phyloP scores from a whole-genome alignment of 2,113 vertebrate genomes.

The Hemicordylus capensis region DNA sequence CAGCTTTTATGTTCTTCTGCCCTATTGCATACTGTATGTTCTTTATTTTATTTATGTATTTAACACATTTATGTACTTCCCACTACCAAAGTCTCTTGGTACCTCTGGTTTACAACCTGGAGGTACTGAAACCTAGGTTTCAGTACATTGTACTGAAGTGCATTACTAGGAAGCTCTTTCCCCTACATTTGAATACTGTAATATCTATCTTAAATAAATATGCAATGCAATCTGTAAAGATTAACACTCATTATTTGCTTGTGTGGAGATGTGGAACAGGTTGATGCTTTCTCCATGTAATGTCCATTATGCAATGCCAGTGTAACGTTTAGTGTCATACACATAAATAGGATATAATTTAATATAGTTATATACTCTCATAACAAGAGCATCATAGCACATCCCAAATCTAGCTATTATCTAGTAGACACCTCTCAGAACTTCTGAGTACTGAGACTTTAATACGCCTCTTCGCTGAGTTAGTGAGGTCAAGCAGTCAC shows the following conservation, averaged over 20 bases:
- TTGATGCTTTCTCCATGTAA: background rate
- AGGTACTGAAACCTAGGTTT: too few species aligned
- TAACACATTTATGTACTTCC: too few species aligned
- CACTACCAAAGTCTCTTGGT: too few species aligned
- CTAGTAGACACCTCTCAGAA: background rate
- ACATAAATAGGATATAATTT: background rate
- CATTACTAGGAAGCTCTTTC: background rate
- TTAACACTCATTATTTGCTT: constrained; percentile 11
- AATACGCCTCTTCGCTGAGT: background rate
- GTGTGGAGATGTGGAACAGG: background rate
- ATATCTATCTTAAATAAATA: constrained; percentile 20
- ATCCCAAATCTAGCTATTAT: background rate
- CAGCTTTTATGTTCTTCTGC: constrained; percentile 4
- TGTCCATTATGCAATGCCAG: background rate
- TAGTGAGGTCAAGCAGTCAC: too few species aligned
- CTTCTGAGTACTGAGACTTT: too few species aligned
- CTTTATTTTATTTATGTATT: too few species aligned
- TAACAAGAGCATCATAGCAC: background rate
- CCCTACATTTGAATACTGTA: background rate
- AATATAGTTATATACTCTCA: background rate
- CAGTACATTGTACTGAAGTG: background rate
- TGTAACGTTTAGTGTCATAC: background rate
- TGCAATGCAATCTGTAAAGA: background rate
- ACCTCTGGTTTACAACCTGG: too few species aligned
- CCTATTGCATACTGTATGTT: background rate